Percentiles rank a stretch among this genome's conserved stretches.
Evolutionary conservation across 2,113 vertebrate species (phyloP).

Genomic region (Siphamia tubifer): DNA sequence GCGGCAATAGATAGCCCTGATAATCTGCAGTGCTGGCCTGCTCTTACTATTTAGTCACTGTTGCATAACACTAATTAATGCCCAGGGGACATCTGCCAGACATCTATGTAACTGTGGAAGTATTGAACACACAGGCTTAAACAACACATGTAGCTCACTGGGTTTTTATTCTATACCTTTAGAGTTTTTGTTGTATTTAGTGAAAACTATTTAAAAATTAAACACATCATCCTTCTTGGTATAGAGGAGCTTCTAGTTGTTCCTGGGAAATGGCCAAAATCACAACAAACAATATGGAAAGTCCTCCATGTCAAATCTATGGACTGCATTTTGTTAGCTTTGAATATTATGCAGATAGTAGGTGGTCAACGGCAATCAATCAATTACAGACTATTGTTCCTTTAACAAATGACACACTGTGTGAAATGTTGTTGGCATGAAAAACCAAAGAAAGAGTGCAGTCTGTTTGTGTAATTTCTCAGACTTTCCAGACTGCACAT

Average conservation of each 20-base stretch:
- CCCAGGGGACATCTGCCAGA: conserved; percentile 47
- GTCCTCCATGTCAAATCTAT: conserved; percentile 43
- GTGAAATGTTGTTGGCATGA: conserved; percentile 32
- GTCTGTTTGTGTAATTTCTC: conserved; percentile 13
- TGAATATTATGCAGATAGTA: conserved; percentile 18
- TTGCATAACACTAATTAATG: conserved; percentile 59
- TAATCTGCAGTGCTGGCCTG: conserved; percentile 49
- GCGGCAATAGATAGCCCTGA: conserved; percentile 48
- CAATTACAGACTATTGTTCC: conserved; percentile 18
- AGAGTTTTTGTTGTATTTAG: no score
- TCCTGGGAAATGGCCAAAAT: no score
- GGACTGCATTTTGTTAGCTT: conserved; percentile 9
- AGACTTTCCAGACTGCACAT: conserved; percentile 46
- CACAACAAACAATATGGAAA: conserved; percentile 31
- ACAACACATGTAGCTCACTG: neutral
- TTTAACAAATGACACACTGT: conserved; percentile 17
- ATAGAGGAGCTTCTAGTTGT: conserved; percentile 9
- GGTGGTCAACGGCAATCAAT: conserved; percentile 10
- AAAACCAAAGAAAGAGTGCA: conserved; percentile 11
- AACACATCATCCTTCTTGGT: conserved; percentile 11
- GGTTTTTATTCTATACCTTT: neutral
- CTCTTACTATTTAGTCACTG: conserved; percentile 44
- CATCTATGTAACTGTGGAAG: conserved; percentile 28
- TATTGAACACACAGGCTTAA: neutral
- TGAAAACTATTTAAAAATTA: conserved; percentile 7